phyloP scores from a whole-genome alignment of 2,113 vertebrate genomes.

The Cisticola juncidis region DNA sequence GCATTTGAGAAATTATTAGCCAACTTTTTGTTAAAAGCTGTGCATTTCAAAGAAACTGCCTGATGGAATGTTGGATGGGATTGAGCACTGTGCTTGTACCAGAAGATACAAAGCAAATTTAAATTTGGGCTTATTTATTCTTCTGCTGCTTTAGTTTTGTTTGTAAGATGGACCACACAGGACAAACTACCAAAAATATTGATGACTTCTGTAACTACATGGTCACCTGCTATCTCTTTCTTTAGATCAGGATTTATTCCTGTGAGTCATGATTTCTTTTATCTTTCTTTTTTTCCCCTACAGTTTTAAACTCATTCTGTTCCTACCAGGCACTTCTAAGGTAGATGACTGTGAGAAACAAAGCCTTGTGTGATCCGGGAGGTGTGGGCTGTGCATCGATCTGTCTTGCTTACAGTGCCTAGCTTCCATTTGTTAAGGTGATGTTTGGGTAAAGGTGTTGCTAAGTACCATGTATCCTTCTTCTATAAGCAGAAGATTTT shows the following conservation, averaged over 20 bases:
- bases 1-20: not conserved
- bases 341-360: not conserved
- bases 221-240: not conserved
- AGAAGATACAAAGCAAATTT: not conserved
- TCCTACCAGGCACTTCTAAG: not conserved
- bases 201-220: not conserved
- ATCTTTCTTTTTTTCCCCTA: not conserved
- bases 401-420: not conserved
- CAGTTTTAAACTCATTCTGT: not conserved
- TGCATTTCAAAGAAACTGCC: not conserved
- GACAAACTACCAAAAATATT: not conserved
- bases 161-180: not conserved
- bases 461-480: not conserved
- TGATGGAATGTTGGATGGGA: not conserved
- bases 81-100: not conserved
- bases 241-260: not conserved
- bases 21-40: not conserved
- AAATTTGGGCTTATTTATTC: not conserved
- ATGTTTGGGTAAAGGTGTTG: not conserved
- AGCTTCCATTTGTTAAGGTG: not conserved
- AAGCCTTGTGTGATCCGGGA: not conserved
- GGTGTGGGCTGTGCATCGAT: not conserved
- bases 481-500: not conserved
- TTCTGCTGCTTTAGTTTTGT: not conserved
- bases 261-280: not conserved